A percentile compares a stretch with the other conserved stretches of the same genome.
phyloP scores from a whole-genome alignment of 2,888 invertebrate genomes.

The Acronicta aceris region DNA sequence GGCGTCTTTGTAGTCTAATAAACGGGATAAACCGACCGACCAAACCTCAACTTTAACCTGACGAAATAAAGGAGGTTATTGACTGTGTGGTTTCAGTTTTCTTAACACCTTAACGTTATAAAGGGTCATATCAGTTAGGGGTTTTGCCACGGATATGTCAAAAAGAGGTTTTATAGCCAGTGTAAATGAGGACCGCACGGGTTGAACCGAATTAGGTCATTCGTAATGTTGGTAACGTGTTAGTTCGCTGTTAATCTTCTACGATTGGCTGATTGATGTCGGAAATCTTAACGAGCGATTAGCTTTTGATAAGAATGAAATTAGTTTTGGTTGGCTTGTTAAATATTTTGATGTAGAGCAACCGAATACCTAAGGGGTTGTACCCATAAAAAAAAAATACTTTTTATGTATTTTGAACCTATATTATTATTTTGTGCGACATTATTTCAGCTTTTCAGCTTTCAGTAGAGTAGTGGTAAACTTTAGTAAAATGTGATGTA shows the following conservation, averaged over 20 bases:
- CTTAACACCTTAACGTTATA: conserved; percentile 87
- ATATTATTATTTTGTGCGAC: not conserved
- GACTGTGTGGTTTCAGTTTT: conserved; percentile 56
- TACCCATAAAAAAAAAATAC: not conserved
- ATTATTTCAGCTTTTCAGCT: too few relatives aligned
- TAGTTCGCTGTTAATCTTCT: conserved; percentile 48
- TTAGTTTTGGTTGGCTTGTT: conserved; percentile 36
- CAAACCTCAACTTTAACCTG: conserved; percentile 43
- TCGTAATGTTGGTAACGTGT: conserved; percentile 67
- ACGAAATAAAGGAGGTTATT: conserved; percentile 46
- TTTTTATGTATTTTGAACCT: not conserved
- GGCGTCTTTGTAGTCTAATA: conserved; percentile 87
- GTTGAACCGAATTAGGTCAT: conserved; percentile 79
- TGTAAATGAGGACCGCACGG: conserved; percentile 87
- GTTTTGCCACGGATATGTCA: conserved; percentile 90
- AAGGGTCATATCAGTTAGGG: conserved; percentile 88
- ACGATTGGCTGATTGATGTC: conserved; percentile 62
- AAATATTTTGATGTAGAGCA: conserved; percentile 35
- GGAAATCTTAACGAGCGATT: conserved; percentile 47
- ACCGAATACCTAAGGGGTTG: not conserved
- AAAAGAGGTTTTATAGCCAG: conserved; percentile 88
- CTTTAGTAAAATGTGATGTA: too few relatives aligned
- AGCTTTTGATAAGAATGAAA: conserved; percentile 44
- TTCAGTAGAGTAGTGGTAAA: too few relatives aligned
- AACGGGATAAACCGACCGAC: conserved; percentile 68